Evolutionary conservation across 2,888 invertebrate species (phyloP), one percentile per base, ranked within the genome.

Genomic region (Lasioglossum malachurum): DNA sequence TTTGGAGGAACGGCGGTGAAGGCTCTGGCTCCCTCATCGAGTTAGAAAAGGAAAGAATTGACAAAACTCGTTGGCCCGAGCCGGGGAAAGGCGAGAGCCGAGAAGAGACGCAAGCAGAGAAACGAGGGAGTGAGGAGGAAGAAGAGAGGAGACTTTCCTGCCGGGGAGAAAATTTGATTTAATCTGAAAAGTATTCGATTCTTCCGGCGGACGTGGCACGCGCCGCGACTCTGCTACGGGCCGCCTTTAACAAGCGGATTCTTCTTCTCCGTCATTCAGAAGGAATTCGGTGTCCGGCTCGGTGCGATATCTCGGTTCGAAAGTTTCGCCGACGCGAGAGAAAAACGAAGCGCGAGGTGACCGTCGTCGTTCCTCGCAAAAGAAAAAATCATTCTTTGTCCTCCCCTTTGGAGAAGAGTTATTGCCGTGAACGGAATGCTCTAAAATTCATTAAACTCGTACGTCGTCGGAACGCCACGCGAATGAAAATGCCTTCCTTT

Each of bases 391-490:
- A 81, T 86, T 78, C 85, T 57, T 73, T 74, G 27, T 2, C 41
- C 23, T n/a, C 12, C 41, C 31, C 31, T 82, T 82, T 74, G 57
- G 82, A 44, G 60, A 72, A n/a, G 10, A 85, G 67, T 78, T 64
- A 81, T 89, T 78, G 71, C 67, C 69, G 67, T 71, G 60, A 57
- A 80, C 76, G 74, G 79, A 82, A 74, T 74, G 69, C 69, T 75
- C 44, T 38, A 60, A 90, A 90, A 89, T 89, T 89, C 90, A 89
- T 89, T 86, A 84, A 88, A 83, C 73, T 78, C 81, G 79, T 82
- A 53, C 44, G 60, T 75, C 27, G 73, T 10, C 60, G 23, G 27
- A 60, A 72, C 57, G 60, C 27, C 8, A 35, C 19, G 35, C 64
- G 60, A 60, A 78, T 78, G 67, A 75, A 75, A 83, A 78, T 79